These are phyloP conservation scores for Drosophila suzukii DNA, from an alignment of 1,140 invertebrate genomes.

Conservation along the genomic window DNA sequence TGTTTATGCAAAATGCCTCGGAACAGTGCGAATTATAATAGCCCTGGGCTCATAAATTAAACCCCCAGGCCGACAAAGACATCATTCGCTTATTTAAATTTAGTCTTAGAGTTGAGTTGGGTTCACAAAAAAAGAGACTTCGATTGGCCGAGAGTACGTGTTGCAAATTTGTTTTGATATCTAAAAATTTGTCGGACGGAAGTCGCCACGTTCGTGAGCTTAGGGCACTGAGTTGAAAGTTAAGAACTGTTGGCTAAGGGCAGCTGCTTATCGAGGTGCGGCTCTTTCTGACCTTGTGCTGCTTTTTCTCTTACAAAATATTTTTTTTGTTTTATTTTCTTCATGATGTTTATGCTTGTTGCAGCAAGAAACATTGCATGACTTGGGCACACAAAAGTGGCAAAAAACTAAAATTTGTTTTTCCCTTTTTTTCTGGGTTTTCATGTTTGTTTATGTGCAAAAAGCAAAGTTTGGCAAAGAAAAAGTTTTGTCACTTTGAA, in stretches of 20 bases:
- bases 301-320: constrained; percentile 23
- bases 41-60: constrained; percentile 40
- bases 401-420: constrained; percentile 30
- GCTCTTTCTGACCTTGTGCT: constrained; percentile 37
- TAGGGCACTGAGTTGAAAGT: constrained; percentile 15
- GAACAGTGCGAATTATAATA: constrained; percentile 44
- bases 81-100: constrained; percentile 36
- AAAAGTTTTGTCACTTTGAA: constrained; percentile 46
- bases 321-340: constrained; percentile 12
- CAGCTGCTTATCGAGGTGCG: constrained; percentile 41
- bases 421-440: background rate
- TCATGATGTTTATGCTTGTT: constrained; percentile 42
- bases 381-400: constrained; percentile 29
- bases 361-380: constrained; percentile 30
- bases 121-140: background rate
- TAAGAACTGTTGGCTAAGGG: constrained; percentile 15
- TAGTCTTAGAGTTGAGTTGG: constrained; percentile 2
- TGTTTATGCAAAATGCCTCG: constrained; percentile 15
- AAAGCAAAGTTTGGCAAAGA: constrained; percentile 41
- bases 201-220: constrained; percentile 43
- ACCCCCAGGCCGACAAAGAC: constrained; percentile 24
- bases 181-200: constrained; percentile 43
- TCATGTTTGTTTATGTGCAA: constrained; percentile 16
- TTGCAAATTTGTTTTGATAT: constrained; percentile 45
- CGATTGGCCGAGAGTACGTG: constrained; percentile 40